Conservation (phyloP, 1,140 invertebrate genomes). For the Diabrotica virgifera region DNA sequence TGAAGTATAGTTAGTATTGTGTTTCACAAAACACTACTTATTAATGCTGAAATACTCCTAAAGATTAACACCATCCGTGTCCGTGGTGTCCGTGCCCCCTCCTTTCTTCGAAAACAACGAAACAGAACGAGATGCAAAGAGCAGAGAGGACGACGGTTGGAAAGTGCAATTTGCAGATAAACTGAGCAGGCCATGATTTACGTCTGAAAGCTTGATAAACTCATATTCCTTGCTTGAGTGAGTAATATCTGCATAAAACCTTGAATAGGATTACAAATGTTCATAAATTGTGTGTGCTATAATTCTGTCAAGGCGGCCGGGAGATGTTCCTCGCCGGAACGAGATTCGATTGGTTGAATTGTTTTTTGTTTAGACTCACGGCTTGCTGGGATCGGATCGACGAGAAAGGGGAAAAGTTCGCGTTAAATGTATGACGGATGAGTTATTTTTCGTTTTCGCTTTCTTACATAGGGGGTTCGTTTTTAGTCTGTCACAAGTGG, state of each 20-base stretch:
- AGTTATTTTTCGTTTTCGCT: neutral
- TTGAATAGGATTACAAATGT: constrained; percentile 52
- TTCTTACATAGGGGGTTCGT: no score
- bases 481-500: no score
- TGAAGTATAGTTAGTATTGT: no score
- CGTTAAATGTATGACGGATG: neutral
- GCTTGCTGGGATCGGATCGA: neutral
- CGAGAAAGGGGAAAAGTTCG: neutral
- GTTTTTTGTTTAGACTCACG: constrained; percentile 17
- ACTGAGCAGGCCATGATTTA: constrained; percentile 48
- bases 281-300: constrained; percentile 48
- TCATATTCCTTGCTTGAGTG: constrained; percentile 52
- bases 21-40: no score
- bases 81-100: no score
- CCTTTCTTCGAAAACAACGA: neutral
- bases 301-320: constrained; percentile 20
- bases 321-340: constrained; percentile 11
- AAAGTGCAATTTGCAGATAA: constrained; percentile 52
- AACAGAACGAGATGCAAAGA: constrained; percentile 7
- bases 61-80: no score
- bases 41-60: no score
- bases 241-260: constrained; percentile 52
- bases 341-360: constrained; percentile 12
- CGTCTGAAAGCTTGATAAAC: constrained; percentile 51
- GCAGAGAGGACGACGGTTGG: constrained; percentile 22